Conservation (phyloP, 2,113 vertebrate species). For the Fregata magnificens region DNA sequence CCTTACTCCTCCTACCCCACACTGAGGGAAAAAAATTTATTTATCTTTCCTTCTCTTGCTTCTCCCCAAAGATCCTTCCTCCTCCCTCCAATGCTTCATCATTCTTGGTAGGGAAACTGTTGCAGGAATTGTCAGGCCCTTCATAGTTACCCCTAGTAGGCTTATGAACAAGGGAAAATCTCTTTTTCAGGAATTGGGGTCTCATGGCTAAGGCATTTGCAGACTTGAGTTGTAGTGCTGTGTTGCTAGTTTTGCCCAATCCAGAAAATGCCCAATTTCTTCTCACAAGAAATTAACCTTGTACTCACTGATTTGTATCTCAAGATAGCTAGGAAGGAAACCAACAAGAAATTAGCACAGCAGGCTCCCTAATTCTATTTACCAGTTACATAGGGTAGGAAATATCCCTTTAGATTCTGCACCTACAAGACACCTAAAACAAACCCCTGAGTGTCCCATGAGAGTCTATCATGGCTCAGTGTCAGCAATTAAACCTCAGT, state of each 20-base stretch:
- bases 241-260: background rate
- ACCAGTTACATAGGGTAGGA: background rate
- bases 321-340: background rate
- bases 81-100: background rate
- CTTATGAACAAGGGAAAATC: background rate
- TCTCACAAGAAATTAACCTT: background rate
- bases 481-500: background rate
- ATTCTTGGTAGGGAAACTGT: background rate
- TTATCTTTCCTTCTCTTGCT: background rate
- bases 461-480: background rate
- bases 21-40: fast-evolving
- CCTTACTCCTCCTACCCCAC: background rate
- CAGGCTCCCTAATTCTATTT: background rate
- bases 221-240: background rate
- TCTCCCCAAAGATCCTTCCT: background rate
- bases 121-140: background rate
- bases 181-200: background rate
- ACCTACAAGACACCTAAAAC: background rate
- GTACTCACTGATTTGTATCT: background rate
- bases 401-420: background rate
- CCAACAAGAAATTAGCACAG: background rate
- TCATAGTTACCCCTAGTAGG: fast-evolving
- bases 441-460: background rate
- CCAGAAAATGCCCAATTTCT: background rate
- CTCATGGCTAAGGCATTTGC: background rate